Evolutionary conservation across 2,797 vertebrate genomes (phyloP).

Genomic region (Centropyge bicolor): DNA sequence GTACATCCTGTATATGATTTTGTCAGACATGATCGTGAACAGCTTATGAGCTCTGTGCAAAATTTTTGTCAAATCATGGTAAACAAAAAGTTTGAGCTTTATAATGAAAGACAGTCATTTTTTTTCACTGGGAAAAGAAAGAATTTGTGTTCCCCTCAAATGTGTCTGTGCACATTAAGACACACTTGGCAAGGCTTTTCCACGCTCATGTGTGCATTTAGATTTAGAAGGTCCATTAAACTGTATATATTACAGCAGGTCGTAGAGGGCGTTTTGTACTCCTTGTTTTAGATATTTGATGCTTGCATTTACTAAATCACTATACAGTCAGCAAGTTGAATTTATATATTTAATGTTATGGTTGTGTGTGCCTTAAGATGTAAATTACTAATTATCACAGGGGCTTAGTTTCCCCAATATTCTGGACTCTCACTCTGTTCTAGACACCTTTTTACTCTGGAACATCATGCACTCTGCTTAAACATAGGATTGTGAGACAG

Average conservation of each 20-base stretch:
- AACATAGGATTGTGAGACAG: background rate
- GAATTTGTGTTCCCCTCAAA: background rate
- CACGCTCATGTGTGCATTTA: background rate
- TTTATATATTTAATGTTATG: background rate
- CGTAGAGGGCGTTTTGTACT: background rate
- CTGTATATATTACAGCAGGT: background rate
- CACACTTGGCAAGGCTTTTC: background rate
- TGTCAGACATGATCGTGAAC: background rate
- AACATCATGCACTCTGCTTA: background rate
- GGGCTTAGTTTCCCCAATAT: background rate
- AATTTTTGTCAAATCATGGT: background rate
- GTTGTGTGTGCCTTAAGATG: background rate
- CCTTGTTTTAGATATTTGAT: background rate
- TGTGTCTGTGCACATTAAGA: background rate
- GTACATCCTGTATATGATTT: background rate
- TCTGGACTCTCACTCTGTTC: too few relatives aligned
- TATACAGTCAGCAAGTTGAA: background rate
- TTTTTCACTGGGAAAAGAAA: background rate
- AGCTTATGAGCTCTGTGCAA: background rate
- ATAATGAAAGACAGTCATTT: background rate
- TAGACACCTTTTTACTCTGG: background rate
- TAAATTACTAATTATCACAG: background rate
- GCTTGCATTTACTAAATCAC: background rate
- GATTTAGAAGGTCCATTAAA: background rate
- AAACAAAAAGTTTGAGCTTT: background rate